These are phyloP conservation scores for Timema podura DNA, from an alignment of 2,888 invertebrate species.

Conservation along the genomic window DNA sequence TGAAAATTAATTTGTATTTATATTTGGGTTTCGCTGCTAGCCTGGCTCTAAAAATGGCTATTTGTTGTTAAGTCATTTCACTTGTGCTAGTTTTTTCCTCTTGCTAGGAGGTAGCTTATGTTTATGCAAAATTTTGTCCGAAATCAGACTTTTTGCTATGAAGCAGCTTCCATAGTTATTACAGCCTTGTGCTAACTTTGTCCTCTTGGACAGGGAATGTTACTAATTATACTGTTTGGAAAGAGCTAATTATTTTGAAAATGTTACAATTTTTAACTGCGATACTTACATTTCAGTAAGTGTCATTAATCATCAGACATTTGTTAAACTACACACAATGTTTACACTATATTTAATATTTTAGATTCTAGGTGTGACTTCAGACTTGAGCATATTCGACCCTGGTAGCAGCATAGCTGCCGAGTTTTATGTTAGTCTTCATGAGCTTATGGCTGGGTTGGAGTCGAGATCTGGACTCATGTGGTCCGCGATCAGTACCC, in stretches of 20 bases:
- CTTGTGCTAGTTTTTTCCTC: no score
- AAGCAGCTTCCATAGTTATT: no score
- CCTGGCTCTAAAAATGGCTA: no score
- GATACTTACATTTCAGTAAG: not conserved
- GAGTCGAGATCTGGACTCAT: slow-evolving; percentile 52
- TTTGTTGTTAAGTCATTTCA: no score
- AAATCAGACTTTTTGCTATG: no score
- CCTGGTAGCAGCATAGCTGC: slow-evolving; percentile 59
- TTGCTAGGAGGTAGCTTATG: no score
- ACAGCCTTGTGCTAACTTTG: not conserved
- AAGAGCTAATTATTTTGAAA: not conserved
- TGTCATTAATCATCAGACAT: no score
- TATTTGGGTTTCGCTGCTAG: no score
- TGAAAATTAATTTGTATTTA: no score
- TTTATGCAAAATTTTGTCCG: no score
- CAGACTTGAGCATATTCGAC: slow-evolving; percentile 62
- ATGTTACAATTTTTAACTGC: not conserved
- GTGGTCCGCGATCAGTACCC: slow-evolving; percentile 64
- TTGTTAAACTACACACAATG: no score
- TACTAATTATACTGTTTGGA: not conserved
- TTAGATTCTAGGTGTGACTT: slow-evolving; percentile 60
- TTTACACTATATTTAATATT: slow-evolving; percentile 29
- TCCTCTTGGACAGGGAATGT: not conserved
- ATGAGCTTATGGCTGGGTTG: slow-evolving; percentile 58
- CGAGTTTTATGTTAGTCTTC: slow-evolving; percentile 63